Evolutionary conservation across 2,113 vertebrate species (phyloP).

Genomic region (Neomonachus schauinslandi): DNA sequence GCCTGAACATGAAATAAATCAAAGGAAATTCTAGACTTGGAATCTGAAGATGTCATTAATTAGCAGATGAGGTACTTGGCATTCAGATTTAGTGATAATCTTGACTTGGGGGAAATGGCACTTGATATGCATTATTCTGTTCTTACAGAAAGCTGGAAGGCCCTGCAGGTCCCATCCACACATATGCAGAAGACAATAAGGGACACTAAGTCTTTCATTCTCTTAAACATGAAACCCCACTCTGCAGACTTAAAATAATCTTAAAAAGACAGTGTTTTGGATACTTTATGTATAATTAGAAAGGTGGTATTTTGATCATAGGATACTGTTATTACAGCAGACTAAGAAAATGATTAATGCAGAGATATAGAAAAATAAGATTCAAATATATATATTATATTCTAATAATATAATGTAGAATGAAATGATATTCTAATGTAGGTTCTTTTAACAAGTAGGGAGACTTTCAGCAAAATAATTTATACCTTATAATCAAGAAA

Average conservation of each 20-base stretch:
- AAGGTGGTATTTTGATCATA: background rate
- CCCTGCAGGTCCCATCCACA: background rate
- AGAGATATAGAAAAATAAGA: background rate
- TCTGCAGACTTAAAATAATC: background rate
- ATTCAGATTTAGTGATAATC: conserved; percentile 43
- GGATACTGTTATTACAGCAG: background rate
- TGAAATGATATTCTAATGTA: background rate
- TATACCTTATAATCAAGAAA: background rate
- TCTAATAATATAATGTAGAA: background rate
- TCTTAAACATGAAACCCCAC: background rate
- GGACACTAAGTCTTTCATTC: background rate
- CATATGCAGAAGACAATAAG: background rate
- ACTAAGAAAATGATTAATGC: background rate
- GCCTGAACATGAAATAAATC: conserved; percentile 67
- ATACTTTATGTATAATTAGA: background rate
- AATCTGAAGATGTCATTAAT: conserved; percentile 66
- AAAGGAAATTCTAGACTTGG: conserved; percentile 59
- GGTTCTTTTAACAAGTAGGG: background rate
- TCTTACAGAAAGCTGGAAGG: background rate
- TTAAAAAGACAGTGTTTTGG: background rate
- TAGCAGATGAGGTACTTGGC: conserved; percentile 53
- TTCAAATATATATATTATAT: background rate
- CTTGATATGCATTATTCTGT: conserved; percentile 9
- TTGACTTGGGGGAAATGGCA: background rate
- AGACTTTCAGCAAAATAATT: background rate